These are phyloP conservation scores for Pedetes capensis DNA, from an alignment of 2,113 vertebrate genomes.

Conservation along the genomic window DNA sequence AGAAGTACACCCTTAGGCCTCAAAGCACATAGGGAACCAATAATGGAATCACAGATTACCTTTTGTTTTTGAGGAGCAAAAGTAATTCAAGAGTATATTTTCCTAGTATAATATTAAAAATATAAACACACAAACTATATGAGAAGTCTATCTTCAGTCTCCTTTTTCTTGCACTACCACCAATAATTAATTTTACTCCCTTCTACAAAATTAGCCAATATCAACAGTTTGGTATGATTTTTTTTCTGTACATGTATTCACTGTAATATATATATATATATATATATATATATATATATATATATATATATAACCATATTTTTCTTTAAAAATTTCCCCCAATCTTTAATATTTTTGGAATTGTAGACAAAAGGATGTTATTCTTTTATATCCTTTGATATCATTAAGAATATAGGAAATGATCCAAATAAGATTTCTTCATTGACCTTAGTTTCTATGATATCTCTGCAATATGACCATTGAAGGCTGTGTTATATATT, in stretches of 20 bases:
- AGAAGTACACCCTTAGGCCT: background rate
- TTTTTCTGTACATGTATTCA: background rate
- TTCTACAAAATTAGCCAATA: background rate
- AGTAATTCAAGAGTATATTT: background rate
- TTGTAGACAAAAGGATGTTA: background rate
- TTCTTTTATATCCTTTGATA: background rate
- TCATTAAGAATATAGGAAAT: background rate
- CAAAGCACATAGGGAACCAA: background rate
- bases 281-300: background rate
- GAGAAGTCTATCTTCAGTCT: background rate
- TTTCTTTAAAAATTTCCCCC: background rate
- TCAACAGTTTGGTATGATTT: background rate
- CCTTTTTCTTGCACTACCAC: background rate
- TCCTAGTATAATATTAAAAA: background rate
- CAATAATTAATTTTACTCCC: background rate
- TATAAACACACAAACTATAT: background rate
- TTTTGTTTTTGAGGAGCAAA: background rate
- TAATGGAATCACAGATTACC: background rate
- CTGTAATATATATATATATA: no score
- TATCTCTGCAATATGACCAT: background rate
- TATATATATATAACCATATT: background rate
- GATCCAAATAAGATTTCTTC: background rate
- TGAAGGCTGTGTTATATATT: background rate
- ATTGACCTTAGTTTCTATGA: background rate
- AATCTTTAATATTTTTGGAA: background rate